phyloP scores from a whole-genome alignment of 2,888 invertebrate species.

The Ditula angustiorana region DNA sequence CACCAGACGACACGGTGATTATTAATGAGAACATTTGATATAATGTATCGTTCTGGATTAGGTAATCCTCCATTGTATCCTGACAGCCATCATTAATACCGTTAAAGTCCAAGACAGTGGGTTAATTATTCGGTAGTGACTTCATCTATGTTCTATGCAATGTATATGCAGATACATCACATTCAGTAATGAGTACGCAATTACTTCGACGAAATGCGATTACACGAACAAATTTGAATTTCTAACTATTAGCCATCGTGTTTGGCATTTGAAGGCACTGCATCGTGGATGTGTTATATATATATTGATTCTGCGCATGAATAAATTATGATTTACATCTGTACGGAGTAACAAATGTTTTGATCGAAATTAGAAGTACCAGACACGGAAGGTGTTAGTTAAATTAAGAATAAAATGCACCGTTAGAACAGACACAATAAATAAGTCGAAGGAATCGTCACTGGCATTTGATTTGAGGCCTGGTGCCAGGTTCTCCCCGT shows the following conservation, averaged over 20 bases:
- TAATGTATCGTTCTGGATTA: background rate
- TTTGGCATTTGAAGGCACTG: slow-evolving; percentile 30
- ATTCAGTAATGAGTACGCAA: slow-evolving; percentile 31
- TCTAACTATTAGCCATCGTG: slow-evolving; percentile 40
- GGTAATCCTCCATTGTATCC: background rate
- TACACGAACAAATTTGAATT: slow-evolving; percentile 37
- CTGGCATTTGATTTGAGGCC: slow-evolving; percentile 31
- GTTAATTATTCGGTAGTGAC: slow-evolving; percentile 30
- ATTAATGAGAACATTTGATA: no score
- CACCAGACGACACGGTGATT: no score
- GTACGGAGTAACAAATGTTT: slow-evolving; percentile 16
- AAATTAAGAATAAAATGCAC: background rate
- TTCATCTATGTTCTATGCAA: slow-evolving; percentile 1
- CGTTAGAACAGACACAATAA: slow-evolving; percentile 22
- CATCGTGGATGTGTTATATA: slow-evolving; percentile 24
- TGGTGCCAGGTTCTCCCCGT: slow-evolving; percentile 43
- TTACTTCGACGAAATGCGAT: slow-evolving; percentile 38
- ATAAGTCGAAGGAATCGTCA: slow-evolving; percentile 18
- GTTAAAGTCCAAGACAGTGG: background rate
- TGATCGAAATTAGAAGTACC: background rate
- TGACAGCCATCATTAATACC: background rate
- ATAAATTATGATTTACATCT: slow-evolving; percentile 31
- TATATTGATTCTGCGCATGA: slow-evolving; percentile 30
- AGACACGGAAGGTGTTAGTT: background rate
- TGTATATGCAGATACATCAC: slow-evolving; percentile 18